A percentile compares a stretch with the other conserved stretches of the same genome.
These are phyloP conservation scores for Campylomormyrus numenius DNA, from an alignment of 2,113 vertebrate species.

Conservation along the genomic window DNA sequence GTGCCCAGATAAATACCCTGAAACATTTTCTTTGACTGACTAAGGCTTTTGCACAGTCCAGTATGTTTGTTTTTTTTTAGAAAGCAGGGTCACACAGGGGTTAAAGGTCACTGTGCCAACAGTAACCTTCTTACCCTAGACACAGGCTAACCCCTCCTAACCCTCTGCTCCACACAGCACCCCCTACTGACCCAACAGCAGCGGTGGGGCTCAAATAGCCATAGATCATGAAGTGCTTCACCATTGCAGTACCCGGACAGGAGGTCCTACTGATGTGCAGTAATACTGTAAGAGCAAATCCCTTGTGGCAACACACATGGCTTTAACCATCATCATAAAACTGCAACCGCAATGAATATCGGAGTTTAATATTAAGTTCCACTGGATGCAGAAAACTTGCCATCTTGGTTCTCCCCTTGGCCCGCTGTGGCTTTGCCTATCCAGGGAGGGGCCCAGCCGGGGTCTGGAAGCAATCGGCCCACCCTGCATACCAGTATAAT, in stretches of 20 bases:
- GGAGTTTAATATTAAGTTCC: neutral
- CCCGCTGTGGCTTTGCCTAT: neutral
- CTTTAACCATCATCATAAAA: neutral
- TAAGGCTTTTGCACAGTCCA: no score
- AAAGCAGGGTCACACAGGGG: no score
- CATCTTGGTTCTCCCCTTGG: neutral
- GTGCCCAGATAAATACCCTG: no score
- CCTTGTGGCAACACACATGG: neutral
- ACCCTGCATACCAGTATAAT: conserved; percentile 51
- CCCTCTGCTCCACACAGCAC: neutral
- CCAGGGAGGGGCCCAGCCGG: neutral
- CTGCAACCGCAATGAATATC: neutral
- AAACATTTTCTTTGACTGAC: no score
- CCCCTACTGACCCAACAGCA: neutral
- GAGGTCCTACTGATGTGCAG: neutral
- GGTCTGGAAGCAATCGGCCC: conserved; percentile 62
- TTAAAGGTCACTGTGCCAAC: neutral
- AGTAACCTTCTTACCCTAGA: no score
- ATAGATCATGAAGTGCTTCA: neutral
- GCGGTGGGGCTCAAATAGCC: neutral
- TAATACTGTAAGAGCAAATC: neutral
- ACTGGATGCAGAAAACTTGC: neutral
- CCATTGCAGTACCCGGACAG: neutral
- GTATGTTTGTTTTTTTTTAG: no score
- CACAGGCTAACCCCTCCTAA: no score